phyloP scores from a whole-genome alignment of 2,888 invertebrate species.

The Philhelius pedissequus region DNA sequence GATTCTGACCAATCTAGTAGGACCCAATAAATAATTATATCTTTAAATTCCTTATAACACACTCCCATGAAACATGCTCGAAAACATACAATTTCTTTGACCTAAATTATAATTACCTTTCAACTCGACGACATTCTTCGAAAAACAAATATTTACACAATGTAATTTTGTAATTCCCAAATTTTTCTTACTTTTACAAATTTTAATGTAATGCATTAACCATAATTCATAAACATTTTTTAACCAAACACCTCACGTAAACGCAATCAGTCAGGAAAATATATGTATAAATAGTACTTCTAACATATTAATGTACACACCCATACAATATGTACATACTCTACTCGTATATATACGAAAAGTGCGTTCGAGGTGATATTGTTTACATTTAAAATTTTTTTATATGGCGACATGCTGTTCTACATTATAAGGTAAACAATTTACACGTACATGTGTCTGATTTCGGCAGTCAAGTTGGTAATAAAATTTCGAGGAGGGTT shows the following conservation, averaged over 20 bases:
- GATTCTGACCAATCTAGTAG: too few species aligned
- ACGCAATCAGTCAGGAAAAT: neutral
- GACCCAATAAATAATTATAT: too few species aligned
- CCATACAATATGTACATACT: neutral
- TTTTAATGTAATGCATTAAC: neutral
- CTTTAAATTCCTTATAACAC: neutral
- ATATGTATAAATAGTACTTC: too few species aligned
- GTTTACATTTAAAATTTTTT: slow-evolving; percentile 1
- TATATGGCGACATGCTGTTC: slow-evolving; percentile 8
- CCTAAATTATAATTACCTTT: neutral
- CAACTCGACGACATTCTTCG: neutral
- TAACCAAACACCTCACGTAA: slow-evolving; percentile 1
- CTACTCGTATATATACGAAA: neutral
- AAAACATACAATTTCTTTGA: neutral
- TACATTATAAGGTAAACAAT: neutral
- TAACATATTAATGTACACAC: neutral
- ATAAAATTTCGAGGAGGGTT: neutral
- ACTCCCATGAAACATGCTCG: neutral
- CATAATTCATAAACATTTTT: neutral
- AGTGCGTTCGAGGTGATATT: neutral
- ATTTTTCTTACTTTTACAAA: neutral
- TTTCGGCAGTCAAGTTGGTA: neutral
- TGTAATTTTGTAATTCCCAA: neutral
- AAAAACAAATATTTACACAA: neutral
- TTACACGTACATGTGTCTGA: neutral